Evolutionary conservation across 2,888 invertebrate species (phyloP).

Genomic region (Eupithecia insigniata): DNA sequence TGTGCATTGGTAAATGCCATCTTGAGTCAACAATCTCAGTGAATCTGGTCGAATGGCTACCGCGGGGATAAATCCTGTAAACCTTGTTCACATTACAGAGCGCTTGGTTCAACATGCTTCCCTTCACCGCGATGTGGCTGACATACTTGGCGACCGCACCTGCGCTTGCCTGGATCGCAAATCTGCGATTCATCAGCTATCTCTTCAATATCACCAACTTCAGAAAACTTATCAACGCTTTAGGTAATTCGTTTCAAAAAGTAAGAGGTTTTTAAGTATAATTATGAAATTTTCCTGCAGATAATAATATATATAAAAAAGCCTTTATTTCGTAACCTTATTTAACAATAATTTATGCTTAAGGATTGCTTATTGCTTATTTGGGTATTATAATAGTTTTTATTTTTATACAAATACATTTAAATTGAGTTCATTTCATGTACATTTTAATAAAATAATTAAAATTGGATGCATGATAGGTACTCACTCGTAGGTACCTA

Average conservation of each 20-base stretch:
- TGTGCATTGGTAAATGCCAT: neutral
- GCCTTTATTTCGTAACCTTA: too few species aligned
- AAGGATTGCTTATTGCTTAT: too few species aligned
- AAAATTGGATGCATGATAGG: too few species aligned
- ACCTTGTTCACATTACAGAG: conserved; percentile 54
- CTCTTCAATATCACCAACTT: conserved; percentile 61
- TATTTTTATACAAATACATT: too few species aligned
- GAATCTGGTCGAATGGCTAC: neutral
- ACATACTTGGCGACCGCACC: conserved; percentile 55
- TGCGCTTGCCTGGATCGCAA: conserved; percentile 60
- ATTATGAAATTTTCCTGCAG: too few species aligned
- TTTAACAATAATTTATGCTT: too few species aligned
- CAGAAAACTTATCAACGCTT: conserved; percentile 66
- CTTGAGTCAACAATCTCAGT: neutral
- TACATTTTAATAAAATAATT: too few species aligned
- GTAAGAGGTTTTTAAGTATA: neutral
- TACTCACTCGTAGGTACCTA: too few species aligned
- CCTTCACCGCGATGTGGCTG: conserved; percentile 58
- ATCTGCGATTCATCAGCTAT: conserved; percentile 55
- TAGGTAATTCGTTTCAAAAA: conserved; percentile 56
- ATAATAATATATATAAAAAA: too few species aligned
- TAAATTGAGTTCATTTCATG: too few species aligned
- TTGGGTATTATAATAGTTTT: too few species aligned
- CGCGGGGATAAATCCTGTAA: neutral
- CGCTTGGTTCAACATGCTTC: conserved; percentile 55